Evolutionary conservation across 1,140 invertebrate genomes (phyloP).

Genomic region (Lepidostoma basale): DNA sequence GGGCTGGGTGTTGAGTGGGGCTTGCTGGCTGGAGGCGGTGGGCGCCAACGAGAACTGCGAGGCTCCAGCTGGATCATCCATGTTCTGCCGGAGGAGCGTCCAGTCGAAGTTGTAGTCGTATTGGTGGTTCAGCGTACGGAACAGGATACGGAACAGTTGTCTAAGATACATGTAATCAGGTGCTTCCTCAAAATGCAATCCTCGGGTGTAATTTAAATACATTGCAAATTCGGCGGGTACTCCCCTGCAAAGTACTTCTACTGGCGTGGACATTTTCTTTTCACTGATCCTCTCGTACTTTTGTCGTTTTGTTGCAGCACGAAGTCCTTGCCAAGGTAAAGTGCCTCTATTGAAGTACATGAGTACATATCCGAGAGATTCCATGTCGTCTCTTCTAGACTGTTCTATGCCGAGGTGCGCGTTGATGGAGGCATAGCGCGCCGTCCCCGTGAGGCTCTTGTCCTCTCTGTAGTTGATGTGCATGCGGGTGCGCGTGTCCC

Average conservation of each 20-base stretch:
- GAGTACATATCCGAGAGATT: constrained; percentile 94
- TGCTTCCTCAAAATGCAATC: constrained; percentile 92
- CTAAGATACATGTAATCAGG: constrained; percentile 99
- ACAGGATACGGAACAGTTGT: constrained; percentile 96
- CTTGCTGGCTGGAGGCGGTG: constrained; percentile 44
- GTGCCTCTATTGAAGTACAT: constrained; percentile 96
- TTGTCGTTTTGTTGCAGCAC: constrained; percentile 94
- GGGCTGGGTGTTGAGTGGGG: background rate
- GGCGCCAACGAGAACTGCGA: constrained; percentile 46
- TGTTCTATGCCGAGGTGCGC: constrained; percentile 94
- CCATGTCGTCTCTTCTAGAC: constrained; percentile 93
- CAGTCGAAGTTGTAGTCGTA: constrained; percentile 99
- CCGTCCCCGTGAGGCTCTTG: constrained; percentile 96
- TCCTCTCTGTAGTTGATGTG: constrained; percentile 96
- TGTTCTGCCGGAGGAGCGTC: constrained; percentile 95
- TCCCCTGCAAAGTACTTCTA: constrained; percentile 93
- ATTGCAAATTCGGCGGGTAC: constrained; percentile 97
- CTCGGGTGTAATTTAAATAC: constrained; percentile 97
- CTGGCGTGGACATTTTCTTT: constrained; percentile 96
- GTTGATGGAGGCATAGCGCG: constrained; percentile 96
- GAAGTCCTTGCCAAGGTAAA: constrained; percentile 93
- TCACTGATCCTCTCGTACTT: constrained; percentile 98
- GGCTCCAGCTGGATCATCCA: constrained; percentile 55
- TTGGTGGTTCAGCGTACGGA: constrained; percentile 98
- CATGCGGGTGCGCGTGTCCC: constrained; percentile 82